phyloP scores from a whole-genome alignment of 1,140 invertebrate species.

The Schlechtendalia chinensis region DNA sequence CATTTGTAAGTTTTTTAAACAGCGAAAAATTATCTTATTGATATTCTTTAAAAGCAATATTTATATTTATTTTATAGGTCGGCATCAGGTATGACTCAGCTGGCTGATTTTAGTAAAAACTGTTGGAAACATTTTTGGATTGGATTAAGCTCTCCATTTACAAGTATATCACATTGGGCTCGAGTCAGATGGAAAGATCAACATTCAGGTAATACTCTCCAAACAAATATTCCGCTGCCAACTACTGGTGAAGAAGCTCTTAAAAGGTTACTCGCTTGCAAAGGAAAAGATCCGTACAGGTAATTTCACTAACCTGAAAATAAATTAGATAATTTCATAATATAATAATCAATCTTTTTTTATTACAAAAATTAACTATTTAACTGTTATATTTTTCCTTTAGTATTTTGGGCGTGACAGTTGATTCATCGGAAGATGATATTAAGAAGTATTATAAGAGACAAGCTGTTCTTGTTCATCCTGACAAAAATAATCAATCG shows the following conservation, averaged over 20 bases:
- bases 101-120: conserved; percentile 12
- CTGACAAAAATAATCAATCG: conserved; percentile 90
- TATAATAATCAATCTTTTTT: neutral
- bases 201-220: conserved; percentile 56
- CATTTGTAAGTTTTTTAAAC: conserved; percentile 66
- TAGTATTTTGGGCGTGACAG: conserved; percentile 83
- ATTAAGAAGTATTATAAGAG: conserved; percentile 88
- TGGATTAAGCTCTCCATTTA: conserved; percentile 32
- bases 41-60: neutral
- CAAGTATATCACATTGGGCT: conserved; percentile 30
- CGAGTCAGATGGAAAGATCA: conserved; percentile 41
- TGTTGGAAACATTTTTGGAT: conserved; percentile 39
- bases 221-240: conserved; percentile 78
- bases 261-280: conserved; percentile 85
- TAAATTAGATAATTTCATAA: neutral
- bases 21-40: neutral
- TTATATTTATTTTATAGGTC: conserved; percentile 25
- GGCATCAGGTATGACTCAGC: conserved; percentile 19
- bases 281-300: conserved; percentile 93
- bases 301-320: conserved; percentile 54
- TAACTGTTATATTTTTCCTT: conserved; percentile 54
- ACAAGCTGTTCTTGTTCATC: conserved; percentile 91
- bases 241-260: conserved; percentile 91
- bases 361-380: neutral
- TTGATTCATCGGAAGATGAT: conserved; percentile 84